Conservation (phyloP, 2,113 vertebrate species). For the Corythoichthys intestinalis region DNA sequence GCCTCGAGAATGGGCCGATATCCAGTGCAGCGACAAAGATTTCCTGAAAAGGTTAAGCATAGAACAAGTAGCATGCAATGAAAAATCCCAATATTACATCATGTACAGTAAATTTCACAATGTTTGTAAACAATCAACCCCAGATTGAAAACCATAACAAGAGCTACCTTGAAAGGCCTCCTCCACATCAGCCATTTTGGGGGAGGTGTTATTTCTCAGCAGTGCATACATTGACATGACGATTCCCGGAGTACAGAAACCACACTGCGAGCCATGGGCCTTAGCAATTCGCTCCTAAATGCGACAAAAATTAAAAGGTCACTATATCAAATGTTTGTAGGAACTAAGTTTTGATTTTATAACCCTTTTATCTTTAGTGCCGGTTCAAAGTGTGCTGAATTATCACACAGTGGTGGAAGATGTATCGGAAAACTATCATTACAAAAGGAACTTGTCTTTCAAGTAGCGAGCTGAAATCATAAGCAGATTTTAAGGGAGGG, state of each 20-base stretch:
- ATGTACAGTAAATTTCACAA: neutral
- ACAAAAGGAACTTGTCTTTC: neutral
- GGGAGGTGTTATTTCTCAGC: constrained; percentile 80
- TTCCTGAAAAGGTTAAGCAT: constrained; percentile 71
- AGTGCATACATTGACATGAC: constrained; percentile 96
- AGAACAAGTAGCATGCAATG: neutral
- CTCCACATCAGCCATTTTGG: constrained; percentile 80
- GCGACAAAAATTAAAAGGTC: neutral
- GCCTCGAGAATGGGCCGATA: constrained; percentile 92
- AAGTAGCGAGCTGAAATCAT: neutral
- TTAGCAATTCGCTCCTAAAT: constrained; percentile 86
- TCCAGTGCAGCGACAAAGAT: constrained; percentile 93
- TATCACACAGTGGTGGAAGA: no score
- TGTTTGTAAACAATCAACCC: neutral
- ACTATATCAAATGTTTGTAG: neutral
- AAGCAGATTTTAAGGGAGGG: no score
- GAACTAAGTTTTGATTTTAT: neutral
- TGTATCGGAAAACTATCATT: neutral
- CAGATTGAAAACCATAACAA: neutral
- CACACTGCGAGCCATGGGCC: constrained; percentile 92
- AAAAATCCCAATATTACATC: neutral
- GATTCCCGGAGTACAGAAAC: constrained; percentile 94
- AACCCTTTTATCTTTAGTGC: neutral
- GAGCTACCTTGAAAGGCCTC: constrained; percentile 87
- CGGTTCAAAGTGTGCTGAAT: no score